phyloP scores from a whole-genome alignment of 2,797 vertebrate genomes.

The Allochrocebus solatus region DNA sequence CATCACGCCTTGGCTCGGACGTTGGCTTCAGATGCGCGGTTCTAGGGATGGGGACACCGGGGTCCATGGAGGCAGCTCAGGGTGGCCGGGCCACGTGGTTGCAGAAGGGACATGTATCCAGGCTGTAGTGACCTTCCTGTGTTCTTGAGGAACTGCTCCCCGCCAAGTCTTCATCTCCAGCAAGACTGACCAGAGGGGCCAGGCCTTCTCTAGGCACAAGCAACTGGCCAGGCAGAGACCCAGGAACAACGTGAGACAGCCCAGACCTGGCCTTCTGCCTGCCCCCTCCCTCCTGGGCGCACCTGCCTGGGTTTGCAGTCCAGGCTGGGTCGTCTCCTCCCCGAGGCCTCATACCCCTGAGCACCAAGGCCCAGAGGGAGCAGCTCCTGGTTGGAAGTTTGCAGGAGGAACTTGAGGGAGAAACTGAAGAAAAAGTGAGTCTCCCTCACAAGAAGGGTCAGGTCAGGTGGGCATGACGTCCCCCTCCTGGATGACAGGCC shows the following conservation, averaged over 20 bases:
- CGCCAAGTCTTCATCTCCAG: not conserved
- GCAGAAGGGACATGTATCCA: no score
- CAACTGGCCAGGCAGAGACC: fast-evolving
- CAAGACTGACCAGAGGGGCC: not conserved
- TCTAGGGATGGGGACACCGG: not conserved
- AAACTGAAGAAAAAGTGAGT: not conserved
- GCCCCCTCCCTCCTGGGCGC: not conserved
- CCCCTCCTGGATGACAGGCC: not conserved
- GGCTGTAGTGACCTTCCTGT: not conserved
- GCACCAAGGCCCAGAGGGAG: not conserved
- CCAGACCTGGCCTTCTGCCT: no score
- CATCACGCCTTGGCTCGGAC: fast-evolving
- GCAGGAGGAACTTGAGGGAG: no score
- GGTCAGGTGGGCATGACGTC: not conserved
- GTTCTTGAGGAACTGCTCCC: not conserved
- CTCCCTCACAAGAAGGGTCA: not conserved
- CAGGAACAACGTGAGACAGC: fast-evolving
- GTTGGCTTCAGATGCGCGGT: not conserved
- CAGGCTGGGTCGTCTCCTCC: not conserved
- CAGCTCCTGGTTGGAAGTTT: not conserved
- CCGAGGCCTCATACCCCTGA: not conserved
- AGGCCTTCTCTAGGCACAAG: not conserved
- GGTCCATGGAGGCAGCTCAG: not conserved
- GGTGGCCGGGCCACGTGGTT: fast-evolving
- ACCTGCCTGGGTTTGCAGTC: not conserved